Base-by-base conservation (phyloP, 2,113 vertebrate species). In the Nymphicus hollandicus region DNA sequence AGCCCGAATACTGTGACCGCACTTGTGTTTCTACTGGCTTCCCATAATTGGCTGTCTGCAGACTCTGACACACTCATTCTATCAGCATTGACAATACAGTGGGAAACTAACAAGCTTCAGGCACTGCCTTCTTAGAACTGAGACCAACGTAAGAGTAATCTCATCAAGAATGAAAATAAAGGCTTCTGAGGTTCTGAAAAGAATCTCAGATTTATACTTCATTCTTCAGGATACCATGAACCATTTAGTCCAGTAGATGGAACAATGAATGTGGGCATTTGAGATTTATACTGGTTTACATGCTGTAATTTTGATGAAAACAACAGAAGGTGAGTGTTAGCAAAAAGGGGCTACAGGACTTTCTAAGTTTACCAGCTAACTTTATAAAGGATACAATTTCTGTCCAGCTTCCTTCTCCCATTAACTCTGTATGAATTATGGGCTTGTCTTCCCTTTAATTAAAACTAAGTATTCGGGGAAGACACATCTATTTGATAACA, bases 101-200 rank as follows among this genome's bases (percentile, higher is more conserved):
- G 52, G 35, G 43, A 93, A 63, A 58, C 64, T 49, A 96, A 93
- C 55, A 43, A 89, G 68, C 69, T 79, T 76, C 37, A 43, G 35
- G 49, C 43, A n/a, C 33, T 25, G 50, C 68, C 41, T 88, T 66
- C 72, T 49, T 7, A 47, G 17, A 83, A 89, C 52, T 3, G 11
- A 94, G 41, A 88, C 27, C 15, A 44, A 37, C 1, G 2, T 39
- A 84, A 60, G 15, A 13, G 3, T 72, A 92, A 92, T 56, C 33
- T 66, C 41, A 7, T 33, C 66, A 93, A 69, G 86, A 93, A n/a
- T 50, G 64, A 94, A 64, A 69, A 61, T 13, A 44, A 66, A 81
- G 16, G 28, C n/a, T 13, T 20, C 69, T 53, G 66, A 73, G 31
- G 28, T 12, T 20, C 80, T 53, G 66, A 73, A 78, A 91, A 83